phyloP scores from a whole-genome alignment of 2,888 invertebrate genomes.

The Ichneumon xanthorius region DNA sequence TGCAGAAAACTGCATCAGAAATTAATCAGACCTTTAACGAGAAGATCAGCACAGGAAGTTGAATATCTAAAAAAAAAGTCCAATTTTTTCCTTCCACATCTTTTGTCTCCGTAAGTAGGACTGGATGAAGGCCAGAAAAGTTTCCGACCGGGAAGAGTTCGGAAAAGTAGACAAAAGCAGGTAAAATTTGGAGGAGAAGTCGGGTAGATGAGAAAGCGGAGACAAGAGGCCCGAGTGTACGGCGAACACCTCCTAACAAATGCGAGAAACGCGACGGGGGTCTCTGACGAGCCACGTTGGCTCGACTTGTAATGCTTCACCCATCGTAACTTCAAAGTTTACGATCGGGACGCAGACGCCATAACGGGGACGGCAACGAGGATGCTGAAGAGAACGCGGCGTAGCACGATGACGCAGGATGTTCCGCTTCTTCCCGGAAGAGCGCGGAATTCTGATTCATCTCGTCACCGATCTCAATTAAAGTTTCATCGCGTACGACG shows the following conservation, averaged over 20 bases:
- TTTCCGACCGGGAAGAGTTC: background rate
- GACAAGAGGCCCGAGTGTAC: conserved; percentile 51
- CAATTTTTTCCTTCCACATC: background rate
- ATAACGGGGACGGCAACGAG: conserved; percentile 1
- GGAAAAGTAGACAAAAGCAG: conserved; percentile 30
- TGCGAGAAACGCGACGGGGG: conserved; percentile 67
- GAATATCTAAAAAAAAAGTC: background rate
- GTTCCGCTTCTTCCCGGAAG: conserved; percentile 14
- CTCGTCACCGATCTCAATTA: background rate
- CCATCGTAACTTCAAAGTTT: conserved; percentile 65
- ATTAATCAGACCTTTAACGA: no score
- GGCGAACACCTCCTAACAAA: conserved; percentile 70
- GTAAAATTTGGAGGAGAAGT: conserved; percentile 17
- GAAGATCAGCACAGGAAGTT: no score
- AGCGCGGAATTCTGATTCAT: background rate
- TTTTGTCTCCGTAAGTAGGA: background rate
- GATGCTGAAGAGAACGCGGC: conserved; percentile 16
- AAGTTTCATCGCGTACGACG: background rate
- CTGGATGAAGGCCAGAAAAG: background rate
- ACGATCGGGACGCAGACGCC: conserved; percentile 37
- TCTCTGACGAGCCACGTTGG: conserved; percentile 56
- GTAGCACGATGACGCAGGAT: conserved; percentile 6
- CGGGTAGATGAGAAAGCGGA: conserved; percentile 28
- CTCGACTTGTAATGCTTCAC: conserved; percentile 59
- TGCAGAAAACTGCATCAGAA: no score